Evolutionary conservation across 2,113 vertebrate genomes (phyloP), one percentile per base, ranked within the genome.

Genomic region (Naja naja): DNA sequence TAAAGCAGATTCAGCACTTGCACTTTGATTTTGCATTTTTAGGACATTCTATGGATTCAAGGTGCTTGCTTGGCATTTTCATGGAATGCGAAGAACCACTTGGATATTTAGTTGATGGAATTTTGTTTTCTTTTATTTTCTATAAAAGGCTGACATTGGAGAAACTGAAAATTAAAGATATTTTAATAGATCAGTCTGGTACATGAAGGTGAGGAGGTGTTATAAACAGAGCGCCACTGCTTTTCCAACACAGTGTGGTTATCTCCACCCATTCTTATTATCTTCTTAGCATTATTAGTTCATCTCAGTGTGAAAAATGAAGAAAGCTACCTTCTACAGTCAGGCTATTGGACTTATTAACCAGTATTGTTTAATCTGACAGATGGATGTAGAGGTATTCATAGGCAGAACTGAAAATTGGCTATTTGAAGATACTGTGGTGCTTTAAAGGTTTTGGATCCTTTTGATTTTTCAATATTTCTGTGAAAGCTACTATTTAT

Each of bases 71-170:
- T 95, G 86, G 94, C 95, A 53, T 95, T 95, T 96, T 95, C 95
- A 74, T 95, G 95, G 96, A 97, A 97, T 96, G 95, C 94, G 95
- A 97, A 96, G 95, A 97, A 96, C 92, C 91, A 96, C 96, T 94
- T 97, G 95, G 95, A 45, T 94, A 96, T 96, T 96, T 96, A 91
- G 94, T 93, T 89, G 92, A 93, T 7, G 14, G 69, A 8, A 7
- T 81, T 20, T 81, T 81, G 16, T 81, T 30, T 30, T 85, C 25
- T 30, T 22, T 91, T 25, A 14, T 56, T 58, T 86, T 58, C 81
- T 6, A 47, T 3, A 52, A 87, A n/a, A 16, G 25, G 86, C 45
- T 87, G 86, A 87, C 23, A n/a, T 2, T 87, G 86, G 49, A 87
- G 14, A 87, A 87, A 87, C 12, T 30, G 27, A 30, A 87, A 87